phyloP scores from a whole-genome alignment of 2,113 vertebrate genomes.

The Chionomys nivalis region DNA sequence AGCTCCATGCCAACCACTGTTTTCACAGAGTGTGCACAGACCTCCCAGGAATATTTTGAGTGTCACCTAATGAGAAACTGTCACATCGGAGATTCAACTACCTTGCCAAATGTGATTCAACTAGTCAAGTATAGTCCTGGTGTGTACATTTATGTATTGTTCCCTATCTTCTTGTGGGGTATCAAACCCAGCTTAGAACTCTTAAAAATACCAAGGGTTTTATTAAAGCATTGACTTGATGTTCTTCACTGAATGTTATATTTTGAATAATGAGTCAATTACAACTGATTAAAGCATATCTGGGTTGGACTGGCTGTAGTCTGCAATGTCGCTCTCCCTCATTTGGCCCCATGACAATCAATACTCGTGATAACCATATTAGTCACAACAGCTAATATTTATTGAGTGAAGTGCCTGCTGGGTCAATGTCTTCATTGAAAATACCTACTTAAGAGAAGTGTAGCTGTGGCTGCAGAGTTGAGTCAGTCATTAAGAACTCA shows the following conservation, averaged over 20 bases:
- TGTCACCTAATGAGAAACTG: conserved; percentile 18
- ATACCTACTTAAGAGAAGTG: not conserved
- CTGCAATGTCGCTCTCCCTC: not conserved
- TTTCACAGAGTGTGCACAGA: not conserved
- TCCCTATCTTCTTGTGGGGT: not conserved
- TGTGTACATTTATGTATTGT: not conserved
- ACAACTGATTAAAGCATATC: not conserved
- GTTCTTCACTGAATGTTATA: not conserved
- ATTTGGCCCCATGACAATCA: not conserved
- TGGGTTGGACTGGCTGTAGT: not conserved
- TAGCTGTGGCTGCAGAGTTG: not conserved
- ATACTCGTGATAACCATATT: not conserved
- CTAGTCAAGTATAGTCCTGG: not conserved
- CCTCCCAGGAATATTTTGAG: not conserved
- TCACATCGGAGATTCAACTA: not conserved
- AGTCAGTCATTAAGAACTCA: not conserved
- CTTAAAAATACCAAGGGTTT: not conserved
- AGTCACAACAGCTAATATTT: not conserved
- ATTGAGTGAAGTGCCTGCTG: not conserved
- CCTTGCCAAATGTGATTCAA: not conserved
- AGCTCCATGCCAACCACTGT: not conserved
- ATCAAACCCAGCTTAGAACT: not conserved
- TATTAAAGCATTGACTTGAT: not conserved
- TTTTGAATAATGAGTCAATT: not conserved
- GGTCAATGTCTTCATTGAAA: not conserved